These are phyloP conservation scores for Stomatorhinus walkeri DNA, from an alignment of 2,797 vertebrate species.

Conservation along the genomic window DNA sequence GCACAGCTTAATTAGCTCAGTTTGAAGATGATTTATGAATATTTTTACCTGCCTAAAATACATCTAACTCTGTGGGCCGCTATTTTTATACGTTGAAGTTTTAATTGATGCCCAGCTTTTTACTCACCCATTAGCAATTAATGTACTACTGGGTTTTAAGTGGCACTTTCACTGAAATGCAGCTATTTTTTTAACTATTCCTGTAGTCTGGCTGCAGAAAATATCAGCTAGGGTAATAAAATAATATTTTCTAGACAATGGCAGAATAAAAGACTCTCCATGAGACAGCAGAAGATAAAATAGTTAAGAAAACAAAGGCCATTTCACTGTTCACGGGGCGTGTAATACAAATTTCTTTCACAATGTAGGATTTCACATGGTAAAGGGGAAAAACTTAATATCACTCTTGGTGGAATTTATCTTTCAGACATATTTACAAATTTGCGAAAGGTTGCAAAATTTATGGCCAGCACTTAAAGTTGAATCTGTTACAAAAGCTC, in stretches of 20 bases:
- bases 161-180: neutral
- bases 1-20: neutral
- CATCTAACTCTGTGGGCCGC: neutral
- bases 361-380: neutral
- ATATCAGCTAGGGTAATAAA: neutral
- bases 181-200: neutral
- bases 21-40: neutral
- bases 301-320: neutral
- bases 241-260: neutral
- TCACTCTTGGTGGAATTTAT: neutral
- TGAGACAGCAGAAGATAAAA: neutral
- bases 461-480: neutral
- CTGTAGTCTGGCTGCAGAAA: neutral
- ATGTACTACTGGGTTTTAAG: neutral
- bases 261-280: neutral
- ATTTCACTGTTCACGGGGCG: conserved; percentile 3
- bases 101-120: neutral
- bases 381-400: neutral
- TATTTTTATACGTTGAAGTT: neutral
- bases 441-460: conserved; percentile 1
- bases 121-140: neutral
- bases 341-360: neutral
- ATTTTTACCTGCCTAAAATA: neutral
- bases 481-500: neutral
- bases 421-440: conserved; percentile 10